Percentiles rank a stretch among this genome's conserved stretches.
Conservation (phyloP, 2,113 vertebrate genomes). For the Pipa parva region DNA sequence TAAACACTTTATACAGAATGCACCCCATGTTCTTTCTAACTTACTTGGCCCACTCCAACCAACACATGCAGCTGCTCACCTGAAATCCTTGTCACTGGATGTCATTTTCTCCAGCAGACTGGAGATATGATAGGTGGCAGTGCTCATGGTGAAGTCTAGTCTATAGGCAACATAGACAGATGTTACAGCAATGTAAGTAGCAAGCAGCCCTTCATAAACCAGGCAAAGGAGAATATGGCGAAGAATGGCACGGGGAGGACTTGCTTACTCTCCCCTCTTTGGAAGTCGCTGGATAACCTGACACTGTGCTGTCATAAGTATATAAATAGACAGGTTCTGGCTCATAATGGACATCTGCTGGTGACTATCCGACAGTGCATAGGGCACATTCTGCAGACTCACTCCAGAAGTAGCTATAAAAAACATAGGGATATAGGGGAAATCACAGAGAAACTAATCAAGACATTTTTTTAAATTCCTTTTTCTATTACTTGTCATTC, state of each 20-base stretch:
- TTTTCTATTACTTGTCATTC: no score
- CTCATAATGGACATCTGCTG: constrained; percentile 23
- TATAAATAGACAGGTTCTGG: constrained; percentile 27
- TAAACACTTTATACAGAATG: no score
- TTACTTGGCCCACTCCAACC: neutral
- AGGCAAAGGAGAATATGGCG: constrained; percentile 58
- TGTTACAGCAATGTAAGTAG: neutral
- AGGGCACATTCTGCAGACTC: neutral
- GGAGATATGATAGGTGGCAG: constrained; percentile 77
- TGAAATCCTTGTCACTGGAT: constrained; percentile 87
- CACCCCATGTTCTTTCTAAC: no score
- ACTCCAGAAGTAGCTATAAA: neutral
- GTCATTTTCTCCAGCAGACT: constrained; percentile 90
- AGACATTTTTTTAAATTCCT: no score
- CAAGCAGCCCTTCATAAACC: constrained; percentile 30
- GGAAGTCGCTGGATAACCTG: constrained; percentile 57
- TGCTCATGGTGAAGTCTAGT: constrained; percentile 64
- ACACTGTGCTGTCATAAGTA: constrained; percentile 46
- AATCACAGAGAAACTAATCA: no score
- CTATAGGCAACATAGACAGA: neutral
- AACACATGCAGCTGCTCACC: constrained; percentile 57
- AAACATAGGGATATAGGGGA: no score
- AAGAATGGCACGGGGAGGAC: constrained; percentile 41
- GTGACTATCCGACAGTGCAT: constrained; percentile 6
- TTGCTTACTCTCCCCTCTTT: constrained; percentile 36